A percentile compares a stretch with the other conserved stretches of the same genome.
These are phyloP conservation scores for Drosophila helvetica DNA, from an alignment of 2,888 invertebrate species.

Conservation along the genomic window DNA sequence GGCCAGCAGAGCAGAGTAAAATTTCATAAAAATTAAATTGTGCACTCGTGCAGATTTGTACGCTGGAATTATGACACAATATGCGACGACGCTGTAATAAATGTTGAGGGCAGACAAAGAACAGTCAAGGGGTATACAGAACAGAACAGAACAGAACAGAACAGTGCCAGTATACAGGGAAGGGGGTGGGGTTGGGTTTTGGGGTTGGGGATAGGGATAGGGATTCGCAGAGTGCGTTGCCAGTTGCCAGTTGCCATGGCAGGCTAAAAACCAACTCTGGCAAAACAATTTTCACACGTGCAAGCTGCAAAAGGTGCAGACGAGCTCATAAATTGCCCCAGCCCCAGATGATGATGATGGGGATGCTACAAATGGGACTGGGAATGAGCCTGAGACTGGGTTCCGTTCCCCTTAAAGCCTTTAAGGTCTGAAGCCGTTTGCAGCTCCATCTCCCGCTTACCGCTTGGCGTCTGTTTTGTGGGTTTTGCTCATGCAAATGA, in stretches of 20 bases:
- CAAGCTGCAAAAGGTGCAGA: slow-evolving; percentile 50
- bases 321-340: slow-evolving; percentile 53
- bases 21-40: slow-evolving; percentile 60
- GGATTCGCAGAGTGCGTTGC: slow-evolving; percentile 24
- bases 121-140: background rate
- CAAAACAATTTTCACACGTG: slow-evolving; percentile 57
- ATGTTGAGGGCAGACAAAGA: slow-evolving; percentile 41
- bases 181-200: background rate
- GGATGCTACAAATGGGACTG: background rate
- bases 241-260: slow-evolving; percentile 46
- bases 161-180: too few relatives aligned
- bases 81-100: slow-evolving; percentile 53
- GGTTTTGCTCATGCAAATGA: slow-evolving; percentile 67
- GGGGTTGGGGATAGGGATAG: background rate
- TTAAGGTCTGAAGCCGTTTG: slow-evolving; percentile 21
- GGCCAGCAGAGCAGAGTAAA: slow-evolving; percentile 3
- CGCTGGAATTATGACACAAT: slow-evolving; percentile 56
- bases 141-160: background rate
- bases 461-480: slow-evolving; percentile 46
- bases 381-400: background rate
- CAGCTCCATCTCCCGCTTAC: background rate
- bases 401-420: slow-evolving; percentile 20
- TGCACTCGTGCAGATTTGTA: slow-evolving; percentile 55
- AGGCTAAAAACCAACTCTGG: slow-evolving; percentile 39
- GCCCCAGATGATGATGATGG: slow-evolving; percentile 10